Base-by-base conservation (phyloP, 2,113 vertebrate species). In the Gallinago paraguaiae region DNA sequence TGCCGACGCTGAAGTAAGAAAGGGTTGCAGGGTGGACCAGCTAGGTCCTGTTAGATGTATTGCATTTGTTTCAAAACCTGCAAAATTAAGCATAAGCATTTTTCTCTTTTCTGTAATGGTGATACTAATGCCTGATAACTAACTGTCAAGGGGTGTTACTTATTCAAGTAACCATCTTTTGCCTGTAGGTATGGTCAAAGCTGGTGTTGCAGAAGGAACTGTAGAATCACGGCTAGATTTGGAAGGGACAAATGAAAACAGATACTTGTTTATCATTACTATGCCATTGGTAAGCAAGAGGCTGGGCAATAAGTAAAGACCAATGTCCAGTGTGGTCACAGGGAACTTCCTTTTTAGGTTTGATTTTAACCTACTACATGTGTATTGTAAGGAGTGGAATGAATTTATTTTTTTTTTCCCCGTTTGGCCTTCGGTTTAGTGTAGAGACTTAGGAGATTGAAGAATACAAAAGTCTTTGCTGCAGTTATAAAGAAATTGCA, bases 161-260 rank as follows among this genome's bases (percentile, higher is more conserved):
- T 77, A 53, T 65, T 83, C 24, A 59, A 57, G 50, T 24, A 31
- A 43, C 69, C 20, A 1, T 11, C 54, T 88, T 79, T 88, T 87
- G 41, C 33, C 83, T 37, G 30, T 78, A 70, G 87, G 65, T 80
- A 15, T 61, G 69, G 82, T 86, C 88, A 79, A 18, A 92, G 76
- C 81, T 85, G 41, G n/a, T n/a, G 24, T 82, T 78, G 81, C 17
- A 39, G 28, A 85, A 88, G 64, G 28, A 57, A 74, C 24, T 25
- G 7, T 8, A 27, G 50, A 51, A 13, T 54, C 28, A 30, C 30
- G 16, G 53, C 30, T 54, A 30, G 28, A 54, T 54, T 54, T 54
- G 53, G 53, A 54, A 54, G 53, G 25, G 28, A 54, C 28, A 50
- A 22, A 22, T 27, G 20, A 37, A 28, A 68, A 23, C 19, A 15